phyloP scores from a whole-genome alignment of 2,888 invertebrate genomes.

The Lasioglossum pauxillum region DNA sequence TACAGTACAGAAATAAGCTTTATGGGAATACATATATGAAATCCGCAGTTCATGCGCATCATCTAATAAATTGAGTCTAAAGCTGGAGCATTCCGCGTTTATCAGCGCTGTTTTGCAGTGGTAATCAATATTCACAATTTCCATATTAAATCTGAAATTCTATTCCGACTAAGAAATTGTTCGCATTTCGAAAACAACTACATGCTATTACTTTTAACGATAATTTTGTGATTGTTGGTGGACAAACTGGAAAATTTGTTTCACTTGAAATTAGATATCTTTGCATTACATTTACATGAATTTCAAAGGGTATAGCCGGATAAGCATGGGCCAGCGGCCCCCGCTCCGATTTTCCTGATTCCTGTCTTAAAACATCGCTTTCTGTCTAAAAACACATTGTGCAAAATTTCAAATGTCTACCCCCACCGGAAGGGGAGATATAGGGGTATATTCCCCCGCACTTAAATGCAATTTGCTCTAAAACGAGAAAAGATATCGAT shows the following conservation, averaged over 20 bases:
- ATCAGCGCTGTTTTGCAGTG: background rate
- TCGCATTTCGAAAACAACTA: background rate
- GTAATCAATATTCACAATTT: slow-evolving; percentile 49
- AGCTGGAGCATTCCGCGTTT: slow-evolving; percentile 9
- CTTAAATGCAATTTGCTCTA: too few species aligned
- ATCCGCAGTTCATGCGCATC: background rate
- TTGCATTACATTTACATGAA: background rate
- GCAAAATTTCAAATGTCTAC: too few species aligned
- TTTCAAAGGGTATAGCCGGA: too few species aligned
- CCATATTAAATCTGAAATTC: slow-evolving; percentile 24
- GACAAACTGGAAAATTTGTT: background rate
- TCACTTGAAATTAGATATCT: background rate
- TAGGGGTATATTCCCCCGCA: too few species aligned
- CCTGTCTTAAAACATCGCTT: too few species aligned
- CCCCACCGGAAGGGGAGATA: too few species aligned
- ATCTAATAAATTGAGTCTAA: background rate
- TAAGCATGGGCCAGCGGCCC: too few species aligned
- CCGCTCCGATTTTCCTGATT: too few species aligned
- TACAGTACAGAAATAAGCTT: background rate
- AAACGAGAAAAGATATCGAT: too few species aligned
- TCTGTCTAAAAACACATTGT: too few species aligned
- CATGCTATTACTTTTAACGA: background rate
- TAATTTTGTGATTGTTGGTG: background rate
- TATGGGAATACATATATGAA: background rate
- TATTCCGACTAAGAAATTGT: background rate